These are phyloP conservation scores for Napeogenes sylphis DNA, from an alignment of 2,888 invertebrate genomes.

Conservation along the genomic window DNA sequence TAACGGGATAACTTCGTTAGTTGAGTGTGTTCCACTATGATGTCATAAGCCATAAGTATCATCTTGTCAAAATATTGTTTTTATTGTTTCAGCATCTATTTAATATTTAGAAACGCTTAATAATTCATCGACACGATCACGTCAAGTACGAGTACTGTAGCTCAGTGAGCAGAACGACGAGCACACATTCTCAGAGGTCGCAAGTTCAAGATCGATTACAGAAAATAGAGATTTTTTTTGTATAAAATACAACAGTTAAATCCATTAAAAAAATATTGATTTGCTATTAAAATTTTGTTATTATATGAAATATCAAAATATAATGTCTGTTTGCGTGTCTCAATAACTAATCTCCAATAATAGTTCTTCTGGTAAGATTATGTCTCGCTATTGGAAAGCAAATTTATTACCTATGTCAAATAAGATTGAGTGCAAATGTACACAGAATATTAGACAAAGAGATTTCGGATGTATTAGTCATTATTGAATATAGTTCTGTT, in stretches of 20 bases:
- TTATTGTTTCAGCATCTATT: not conserved
- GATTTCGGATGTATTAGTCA: constrained; percentile 2
- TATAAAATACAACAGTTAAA: no score
- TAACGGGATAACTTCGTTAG: constrained; percentile 27
- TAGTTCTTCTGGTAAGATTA: constrained; percentile 21
- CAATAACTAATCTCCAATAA: constrained; percentile 6
- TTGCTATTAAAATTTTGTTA: no score
- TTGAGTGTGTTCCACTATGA: constrained; percentile 12
- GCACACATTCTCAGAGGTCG: no score
- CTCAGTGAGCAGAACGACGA: no score
- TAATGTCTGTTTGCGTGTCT: no score
- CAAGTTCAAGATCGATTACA: no score
- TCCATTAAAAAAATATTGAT: no score
- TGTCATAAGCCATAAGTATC: not conserved
- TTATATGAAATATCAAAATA: no score
- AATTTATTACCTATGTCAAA: constrained; percentile 27
- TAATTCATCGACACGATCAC: no score
- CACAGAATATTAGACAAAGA: constrained; percentile 13
- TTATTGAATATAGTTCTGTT: not conserved
- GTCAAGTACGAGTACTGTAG: no score
- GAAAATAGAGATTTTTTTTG: no score
- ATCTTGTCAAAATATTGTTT: not conserved
- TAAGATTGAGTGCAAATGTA: constrained; percentile 19
- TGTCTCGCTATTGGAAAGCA: constrained; percentile 26
- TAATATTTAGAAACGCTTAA: not conserved